Conservation (phyloP, 2,797 vertebrate genomes). For the Saxicola maurus region DNA sequence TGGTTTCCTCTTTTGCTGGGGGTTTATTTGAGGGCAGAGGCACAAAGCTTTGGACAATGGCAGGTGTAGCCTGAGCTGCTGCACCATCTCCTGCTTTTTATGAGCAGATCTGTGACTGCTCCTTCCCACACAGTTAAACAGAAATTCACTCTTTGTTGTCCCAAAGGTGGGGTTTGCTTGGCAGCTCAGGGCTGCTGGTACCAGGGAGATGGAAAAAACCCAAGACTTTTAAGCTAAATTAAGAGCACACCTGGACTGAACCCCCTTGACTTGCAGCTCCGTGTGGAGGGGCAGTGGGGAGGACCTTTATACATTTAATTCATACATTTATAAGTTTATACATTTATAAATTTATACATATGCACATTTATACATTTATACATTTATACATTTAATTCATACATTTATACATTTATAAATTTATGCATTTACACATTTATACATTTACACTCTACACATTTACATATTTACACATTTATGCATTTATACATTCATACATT, state of each 20-base stretch:
- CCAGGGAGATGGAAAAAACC: not conserved
- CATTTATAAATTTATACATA: too few species aligned
- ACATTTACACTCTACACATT: too few species aligned
- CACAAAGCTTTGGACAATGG: not conserved
- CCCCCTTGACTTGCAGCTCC: not conserved
- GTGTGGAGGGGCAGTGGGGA: not conserved
- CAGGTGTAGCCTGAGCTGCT: not conserved
- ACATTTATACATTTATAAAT: too few species aligned
- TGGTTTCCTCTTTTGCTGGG: not conserved
- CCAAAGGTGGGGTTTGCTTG: not conserved
- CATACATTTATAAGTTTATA: too few species aligned
- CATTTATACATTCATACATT: too few species aligned
- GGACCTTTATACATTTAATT: not conserved
- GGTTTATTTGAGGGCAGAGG: not conserved
- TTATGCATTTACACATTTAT: too few species aligned
- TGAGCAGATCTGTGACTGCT: not conserved
- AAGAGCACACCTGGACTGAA: not conserved
- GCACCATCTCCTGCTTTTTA: not conserved
- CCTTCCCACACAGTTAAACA: not conserved
- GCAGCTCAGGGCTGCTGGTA: not conserved
- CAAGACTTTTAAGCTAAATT: not conserved
- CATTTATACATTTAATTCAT: too few species aligned
- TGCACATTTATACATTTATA: too few species aligned
- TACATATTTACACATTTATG: too few species aligned
- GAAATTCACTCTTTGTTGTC: not conserved